Base-by-base conservation (phyloP, 30 jellyfish, hydroid and myxozoan genomes). In the Turritopsis dohrnii region DNA sequence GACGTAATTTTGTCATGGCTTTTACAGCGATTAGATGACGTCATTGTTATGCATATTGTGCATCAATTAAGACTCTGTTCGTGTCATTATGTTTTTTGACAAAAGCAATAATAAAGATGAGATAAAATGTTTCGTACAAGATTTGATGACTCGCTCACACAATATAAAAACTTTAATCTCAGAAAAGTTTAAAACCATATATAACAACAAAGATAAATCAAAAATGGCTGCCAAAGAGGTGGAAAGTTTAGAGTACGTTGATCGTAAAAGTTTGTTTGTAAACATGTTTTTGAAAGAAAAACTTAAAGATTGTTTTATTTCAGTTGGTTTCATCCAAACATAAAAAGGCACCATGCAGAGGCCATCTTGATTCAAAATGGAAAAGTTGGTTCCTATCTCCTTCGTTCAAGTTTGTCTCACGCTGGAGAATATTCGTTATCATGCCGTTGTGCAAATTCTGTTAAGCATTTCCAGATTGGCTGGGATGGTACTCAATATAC, bases 261-360 rank as follows among this genome's bases (percentile, higher is more conserved):
- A n/a, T n/a, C n/a, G n/a, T n/a, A n/a, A 41, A 41, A 3, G 60
- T 41, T 41, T 41, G 13, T 41, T 41, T 41, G 13, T 41, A n/a
- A n/a, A n/a, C n/a, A n/a, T n/a, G n/a, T n/a, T n/a, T n/a, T n/a
- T n/a, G n/a, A n/a, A n/a, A n/a, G n/a, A n/a, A n/a, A n/a, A n/a
- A n/a, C n/a, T n/a, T n/a, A n/a, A n/a, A n/a, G n/a, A n/a, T n/a
- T n/a, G n/a, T n/a, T 8, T 27, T 27, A 9, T 53, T 31, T 21
- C 53, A 94, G 99, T 75, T 94, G 99, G 99, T 94, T 84, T 87
- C 99, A 94, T 80, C 97, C 99, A 86, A 94, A 89, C 74, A 80
- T 94, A 52, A 85, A 94, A 23, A 88, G 99, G 3, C 99, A 94
- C 76, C 99, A 94, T 66, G 97, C 99, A 9, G 99, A 94, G 72